These are phyloP conservation scores for Scaptodrosophila lebanonensis DNA, from an alignment of 1,140 invertebrate species.

Conservation along the genomic window DNA sequence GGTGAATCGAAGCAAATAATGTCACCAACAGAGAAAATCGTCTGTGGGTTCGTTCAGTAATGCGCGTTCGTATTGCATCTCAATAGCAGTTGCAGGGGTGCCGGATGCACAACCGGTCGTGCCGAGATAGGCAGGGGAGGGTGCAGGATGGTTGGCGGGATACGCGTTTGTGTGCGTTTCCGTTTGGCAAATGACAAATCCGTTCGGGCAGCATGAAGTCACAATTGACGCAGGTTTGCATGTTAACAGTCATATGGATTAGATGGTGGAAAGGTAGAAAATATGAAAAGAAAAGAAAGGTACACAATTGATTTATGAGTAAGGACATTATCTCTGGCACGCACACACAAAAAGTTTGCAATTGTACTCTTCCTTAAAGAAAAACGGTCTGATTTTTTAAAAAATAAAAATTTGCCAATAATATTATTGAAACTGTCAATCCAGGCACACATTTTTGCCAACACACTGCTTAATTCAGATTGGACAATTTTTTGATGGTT, in stretches of 20 bases:
- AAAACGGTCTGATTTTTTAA: not conserved
- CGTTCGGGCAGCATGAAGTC: constrained; percentile 15
- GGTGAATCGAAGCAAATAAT: constrained; percentile 79
- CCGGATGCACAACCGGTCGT: too few species aligned
- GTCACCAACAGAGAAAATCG: constrained; percentile 79
- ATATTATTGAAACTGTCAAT: too few species aligned
- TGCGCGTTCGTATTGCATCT: too few species aligned
- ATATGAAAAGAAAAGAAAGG: not conserved
- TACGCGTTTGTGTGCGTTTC: not conserved
- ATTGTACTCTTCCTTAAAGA: too few species aligned
- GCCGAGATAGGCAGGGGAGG: too few species aligned
- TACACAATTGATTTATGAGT: constrained; percentile 16
- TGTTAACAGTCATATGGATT: constrained; percentile 17
- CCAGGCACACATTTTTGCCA: too few species aligned
- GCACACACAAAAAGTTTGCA: too few species aligned
- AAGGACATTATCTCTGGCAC: too few species aligned
- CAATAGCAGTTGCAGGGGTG: not conserved
- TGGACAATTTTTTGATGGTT: too few species aligned
- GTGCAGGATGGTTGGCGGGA: too few species aligned
- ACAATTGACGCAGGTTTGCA: constrained; percentile 3
- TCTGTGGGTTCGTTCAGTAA: constrained; percentile 66
- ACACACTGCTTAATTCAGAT: too few species aligned
- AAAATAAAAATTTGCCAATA: constrained; percentile 1
- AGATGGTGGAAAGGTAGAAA: constrained; percentile 6
- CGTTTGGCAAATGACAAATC: constrained; percentile 12